Evolutionary conservation across 2,797 vertebrate species (phyloP), one percentile per base, ranked within the genome.

Genomic region (Galaxias olidus): DNA sequence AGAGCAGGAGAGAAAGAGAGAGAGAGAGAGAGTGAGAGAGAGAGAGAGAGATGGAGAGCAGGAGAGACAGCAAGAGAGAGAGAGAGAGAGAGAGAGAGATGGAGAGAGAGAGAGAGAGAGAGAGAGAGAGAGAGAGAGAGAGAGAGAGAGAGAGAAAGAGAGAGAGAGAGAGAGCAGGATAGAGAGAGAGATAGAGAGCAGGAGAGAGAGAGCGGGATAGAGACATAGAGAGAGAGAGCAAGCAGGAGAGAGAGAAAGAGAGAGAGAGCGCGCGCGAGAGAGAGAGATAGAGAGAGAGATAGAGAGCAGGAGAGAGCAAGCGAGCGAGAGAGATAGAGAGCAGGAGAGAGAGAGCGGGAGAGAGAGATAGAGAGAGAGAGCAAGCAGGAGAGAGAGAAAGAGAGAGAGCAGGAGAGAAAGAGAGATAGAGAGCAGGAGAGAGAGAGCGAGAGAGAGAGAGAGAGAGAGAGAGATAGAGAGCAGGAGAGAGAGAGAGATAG

Each of bases 161-260:
- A 52, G 50, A 52, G 15, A 53, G 18, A 53, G 15, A 53, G 51
- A 53, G n/a, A n/a, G n/a, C n/a, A n/a, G n/a, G n/a, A n/a, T n/a
- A 52, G 51, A 20, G n/a, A 52, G 7, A 52, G n/a, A 20, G 51
- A 52, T 10, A 17, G n/a, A n/a, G 14, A 15, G 4, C 9, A 6
- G 5, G 50, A 52, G n/a, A 19, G 50, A 15, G 1, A 19, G 50
- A 52, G 8, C n/a, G n/a, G n/a, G n/a, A n/a, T n/a, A n/a, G n/a
- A n/a, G n/a, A n/a, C n/a, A n/a, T n/a, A n/a, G n/a, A n/a, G n/a
- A n/a, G n/a, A n/a, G n/a, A n/a, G n/a, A n/a, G n/a, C n/a, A n/a
- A n/a, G n/a, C n/a, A n/a, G 18, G 50, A 51, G 4, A 52, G 50
- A 52, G 8, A 52, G 17, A 52, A 6, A 1, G 50, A 52, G 11